These are phyloP conservation scores for Oryzias melastigma DNA, from an alignment of 2,113 vertebrate species.

Conservation along the genomic window DNA sequence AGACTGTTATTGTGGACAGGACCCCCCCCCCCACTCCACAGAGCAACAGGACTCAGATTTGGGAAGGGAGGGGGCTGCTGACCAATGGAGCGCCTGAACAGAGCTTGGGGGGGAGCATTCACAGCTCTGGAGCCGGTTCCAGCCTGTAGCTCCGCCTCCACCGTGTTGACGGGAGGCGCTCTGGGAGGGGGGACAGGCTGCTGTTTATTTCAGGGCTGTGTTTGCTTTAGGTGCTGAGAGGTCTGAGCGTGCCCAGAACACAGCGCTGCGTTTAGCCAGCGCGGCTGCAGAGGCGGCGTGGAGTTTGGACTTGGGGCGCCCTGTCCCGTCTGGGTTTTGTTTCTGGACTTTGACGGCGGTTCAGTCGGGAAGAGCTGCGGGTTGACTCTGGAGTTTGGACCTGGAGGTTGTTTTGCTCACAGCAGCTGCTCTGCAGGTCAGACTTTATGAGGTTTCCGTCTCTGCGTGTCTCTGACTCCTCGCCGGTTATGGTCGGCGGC, in stretches of 20 bases:
- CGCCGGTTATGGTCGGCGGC: no score
- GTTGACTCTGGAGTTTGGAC: not conserved
- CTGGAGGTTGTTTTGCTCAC: not conserved
- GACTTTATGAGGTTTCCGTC: no score
- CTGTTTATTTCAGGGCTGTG: constrained; percentile 61
- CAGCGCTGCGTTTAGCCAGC: constrained; percentile 55
- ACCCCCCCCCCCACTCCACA: constrained; percentile 18
- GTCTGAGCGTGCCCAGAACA: constrained; percentile 66
- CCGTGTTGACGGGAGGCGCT: constrained; percentile 32
- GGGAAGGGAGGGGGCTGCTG: constrained; percentile 52
- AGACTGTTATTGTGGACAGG: constrained; percentile 45
- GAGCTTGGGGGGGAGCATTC: constrained; percentile 62
- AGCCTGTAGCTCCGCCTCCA: constrained; percentile 24
- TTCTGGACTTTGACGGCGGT: no score
- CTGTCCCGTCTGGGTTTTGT: no score
- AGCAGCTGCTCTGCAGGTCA: not conserved
- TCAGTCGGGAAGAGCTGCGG: fast-evolving
- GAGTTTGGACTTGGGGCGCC: no score
- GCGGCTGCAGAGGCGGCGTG: not conserved
- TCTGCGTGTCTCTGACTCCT: no score
- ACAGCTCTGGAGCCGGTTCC: constrained; percentile 19
- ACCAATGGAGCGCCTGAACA: constrained; percentile 67
- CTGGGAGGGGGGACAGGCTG: constrained; percentile 33
- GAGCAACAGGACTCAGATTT: constrained; percentile 55
- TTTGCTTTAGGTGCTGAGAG: constrained; percentile 59